Evolutionary conservation across 2,888 invertebrate genomes (phyloP).

Genomic region (Conomelus anceps): DNA sequence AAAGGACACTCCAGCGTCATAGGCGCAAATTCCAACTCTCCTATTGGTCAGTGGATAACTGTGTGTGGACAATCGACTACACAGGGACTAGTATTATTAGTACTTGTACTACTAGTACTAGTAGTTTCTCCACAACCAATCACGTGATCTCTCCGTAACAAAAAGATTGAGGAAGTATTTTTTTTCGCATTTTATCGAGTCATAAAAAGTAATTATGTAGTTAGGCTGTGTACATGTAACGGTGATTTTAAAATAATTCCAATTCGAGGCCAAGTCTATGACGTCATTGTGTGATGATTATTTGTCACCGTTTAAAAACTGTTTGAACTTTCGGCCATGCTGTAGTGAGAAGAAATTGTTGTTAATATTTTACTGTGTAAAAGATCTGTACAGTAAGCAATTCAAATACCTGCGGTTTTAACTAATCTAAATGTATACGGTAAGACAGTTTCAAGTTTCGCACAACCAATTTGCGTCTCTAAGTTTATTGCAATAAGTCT

Average conservation of each 20-base stretch:
- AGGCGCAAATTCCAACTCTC: background rate
- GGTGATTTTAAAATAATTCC: background rate
- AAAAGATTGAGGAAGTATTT: background rate
- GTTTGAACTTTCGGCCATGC: background rate
- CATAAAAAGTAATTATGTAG: background rate
- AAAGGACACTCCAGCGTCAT: conserved; percentile 33
- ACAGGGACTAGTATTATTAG: too few relatives aligned
- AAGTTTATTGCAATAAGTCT: too few relatives aligned
- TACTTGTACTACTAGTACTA: too few relatives aligned
- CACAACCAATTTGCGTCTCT: background rate
- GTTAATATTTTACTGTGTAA: background rate
- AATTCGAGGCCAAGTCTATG: background rate
- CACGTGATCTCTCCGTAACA: background rate
- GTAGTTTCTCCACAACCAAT: conserved; percentile 1
- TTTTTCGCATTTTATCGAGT: background rate
- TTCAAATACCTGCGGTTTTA: background rate
- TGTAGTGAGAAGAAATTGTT: background rate
- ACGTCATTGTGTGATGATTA: background rate
- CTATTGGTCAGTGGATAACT: background rate
- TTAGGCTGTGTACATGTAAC: background rate
- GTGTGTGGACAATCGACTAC: conserved; percentile 2
- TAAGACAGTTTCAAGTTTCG: background rate
- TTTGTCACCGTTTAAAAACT: too few relatives aligned
- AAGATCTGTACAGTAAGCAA: background rate
- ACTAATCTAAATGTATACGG: background rate